Evolutionary conservation across 1,140 invertebrate species (phyloP).

Genomic region (Arctopsyche grandis): DNA sequence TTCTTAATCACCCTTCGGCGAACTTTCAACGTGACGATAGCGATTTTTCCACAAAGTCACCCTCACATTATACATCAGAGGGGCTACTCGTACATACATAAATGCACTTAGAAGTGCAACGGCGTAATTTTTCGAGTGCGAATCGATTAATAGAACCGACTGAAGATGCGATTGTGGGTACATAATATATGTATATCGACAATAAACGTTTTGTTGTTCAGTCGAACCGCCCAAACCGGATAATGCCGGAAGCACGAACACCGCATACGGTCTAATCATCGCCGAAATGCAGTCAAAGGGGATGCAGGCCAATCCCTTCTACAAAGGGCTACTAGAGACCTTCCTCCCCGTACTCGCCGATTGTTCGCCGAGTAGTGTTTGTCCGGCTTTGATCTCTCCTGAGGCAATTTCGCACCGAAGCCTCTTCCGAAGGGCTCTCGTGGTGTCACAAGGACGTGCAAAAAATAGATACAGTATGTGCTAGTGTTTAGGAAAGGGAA

Average conservation of each 20-base stretch:
- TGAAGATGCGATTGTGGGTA: too few relatives aligned
- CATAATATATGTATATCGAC: too few relatives aligned
- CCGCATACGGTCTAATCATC: too few relatives aligned
- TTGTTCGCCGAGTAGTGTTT: not conserved
- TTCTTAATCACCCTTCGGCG: conserved; percentile 50
- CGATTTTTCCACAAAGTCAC: conserved; percentile 21
- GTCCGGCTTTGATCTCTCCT: not conserved
- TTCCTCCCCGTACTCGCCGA: not conserved
- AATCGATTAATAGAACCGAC: too few relatives aligned
- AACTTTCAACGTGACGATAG: conserved; percentile 37
- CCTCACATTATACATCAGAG: not conserved
- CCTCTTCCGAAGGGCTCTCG: not conserved
- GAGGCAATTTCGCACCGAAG: not conserved
- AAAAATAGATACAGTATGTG: not conserved
- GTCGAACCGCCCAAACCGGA: too few relatives aligned
- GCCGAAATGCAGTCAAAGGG: not conserved
- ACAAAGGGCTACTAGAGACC: not conserved
- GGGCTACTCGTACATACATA: too few relatives aligned
- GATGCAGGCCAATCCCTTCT: not conserved
- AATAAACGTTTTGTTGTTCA: too few relatives aligned
- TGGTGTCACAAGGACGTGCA: not conserved
- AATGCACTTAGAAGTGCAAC: too few relatives aligned
- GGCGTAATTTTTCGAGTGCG: too few relatives aligned
- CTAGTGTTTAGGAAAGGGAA: not conserved
- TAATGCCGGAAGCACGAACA: too few relatives aligned